Conservation (phyloP, 2,797 vertebrate genomes). For the Semaprochilodus insignis region DNA sequence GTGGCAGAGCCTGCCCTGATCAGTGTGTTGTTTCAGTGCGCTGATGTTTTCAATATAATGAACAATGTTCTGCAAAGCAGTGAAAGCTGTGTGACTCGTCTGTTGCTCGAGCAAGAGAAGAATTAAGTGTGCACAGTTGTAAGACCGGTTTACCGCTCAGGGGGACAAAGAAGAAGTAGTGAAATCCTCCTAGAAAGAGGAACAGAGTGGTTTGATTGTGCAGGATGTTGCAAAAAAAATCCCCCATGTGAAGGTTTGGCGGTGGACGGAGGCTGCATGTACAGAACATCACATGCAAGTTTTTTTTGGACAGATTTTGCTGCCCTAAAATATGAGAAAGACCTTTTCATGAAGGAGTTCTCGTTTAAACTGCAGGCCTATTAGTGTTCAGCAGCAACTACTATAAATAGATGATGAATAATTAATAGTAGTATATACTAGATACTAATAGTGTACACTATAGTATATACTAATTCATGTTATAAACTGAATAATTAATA, state of each 20-base stretch:
- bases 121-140: background rate
- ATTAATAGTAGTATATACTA: too few species aligned
- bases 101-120: background rate
- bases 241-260: background rate
- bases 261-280: background rate
- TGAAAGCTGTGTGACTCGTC: background rate
- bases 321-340: background rate
- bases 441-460: too few species aligned
- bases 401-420: too few species aligned
- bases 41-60: conserved; percentile 22
- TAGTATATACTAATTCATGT: too few species aligned
- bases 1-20: background rate
- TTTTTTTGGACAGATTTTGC: too few species aligned
- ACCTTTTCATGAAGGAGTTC: too few species aligned
- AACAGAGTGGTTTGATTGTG: conserved; percentile 1
- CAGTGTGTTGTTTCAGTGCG: background rate
- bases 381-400: too few species aligned
- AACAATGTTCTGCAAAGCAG: conserved; percentile 7
- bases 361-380: too few species aligned
- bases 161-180: too few species aligned
- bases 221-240: background rate
- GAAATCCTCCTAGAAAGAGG: background rate
- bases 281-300: background rate
- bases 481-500: too few species aligned
- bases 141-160: background rate